A percentile compares a stretch with the other conserved stretches of the same genome.
phyloP scores from a whole-genome alignment of 2,113 vertebrate species.

The Perca fluviatilis region DNA sequence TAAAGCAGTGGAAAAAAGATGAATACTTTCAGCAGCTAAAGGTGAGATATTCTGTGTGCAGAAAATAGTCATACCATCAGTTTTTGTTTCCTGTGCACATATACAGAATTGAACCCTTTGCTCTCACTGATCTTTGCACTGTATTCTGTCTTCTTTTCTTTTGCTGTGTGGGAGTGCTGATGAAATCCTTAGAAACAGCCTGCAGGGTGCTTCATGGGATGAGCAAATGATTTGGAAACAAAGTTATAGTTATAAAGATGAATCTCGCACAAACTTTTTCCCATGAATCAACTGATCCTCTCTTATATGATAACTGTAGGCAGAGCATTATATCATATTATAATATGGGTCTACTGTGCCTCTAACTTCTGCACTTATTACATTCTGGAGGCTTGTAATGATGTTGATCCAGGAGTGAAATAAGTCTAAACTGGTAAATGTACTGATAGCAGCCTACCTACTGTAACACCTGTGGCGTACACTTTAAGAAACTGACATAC shows the following conservation, averaged over 20 bases:
- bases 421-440: background rate
- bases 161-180: slow-evolving; percentile 33
- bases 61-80: background rate
- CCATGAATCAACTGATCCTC: background rate
- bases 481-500: background rate
- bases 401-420: background rate
- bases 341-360: background rate
- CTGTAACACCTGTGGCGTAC: background rate
- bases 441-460: background rate
- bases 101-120: slow-evolving; percentile 4
- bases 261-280: background rate
- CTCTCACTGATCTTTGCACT: slow-evolving; percentile 28
- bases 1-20: background rate
- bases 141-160: background rate
- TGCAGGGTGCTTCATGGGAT: background rate
- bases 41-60: background rate
- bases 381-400: no score
- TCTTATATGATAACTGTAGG: background rate
- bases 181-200: slow-evolving; percentile 25
- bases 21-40: background rate
- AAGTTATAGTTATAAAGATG: slow-evolving; percentile 9
- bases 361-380: background rate
- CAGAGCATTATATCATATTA: background rate
- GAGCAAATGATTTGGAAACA: slow-evolving; percentile 16
- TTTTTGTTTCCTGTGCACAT: background rate